Conservation (phyloP, 2,888 invertebrate genomes). For the Microctonus brassicae region DNA sequence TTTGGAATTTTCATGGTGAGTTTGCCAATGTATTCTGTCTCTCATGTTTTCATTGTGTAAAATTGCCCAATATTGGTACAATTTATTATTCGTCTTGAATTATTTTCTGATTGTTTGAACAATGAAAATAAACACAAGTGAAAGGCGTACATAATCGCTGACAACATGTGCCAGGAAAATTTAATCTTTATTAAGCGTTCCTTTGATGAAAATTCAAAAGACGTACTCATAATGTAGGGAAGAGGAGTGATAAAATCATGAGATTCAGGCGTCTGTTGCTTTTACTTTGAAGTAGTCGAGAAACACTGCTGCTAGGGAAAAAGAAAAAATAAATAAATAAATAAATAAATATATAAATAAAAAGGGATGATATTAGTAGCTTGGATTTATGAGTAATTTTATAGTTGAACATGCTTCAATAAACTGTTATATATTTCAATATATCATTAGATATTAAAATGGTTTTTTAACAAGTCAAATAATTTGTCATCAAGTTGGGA, state of each 20-base stretch:
- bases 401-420: no score
- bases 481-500: constrained; percentile 6
- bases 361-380: neutral
- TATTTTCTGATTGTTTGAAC: neutral
- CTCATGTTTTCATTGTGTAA: neutral
- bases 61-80: neutral
- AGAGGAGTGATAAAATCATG: constrained; percentile 13
- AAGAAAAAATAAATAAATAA: neutral
- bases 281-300: no score
- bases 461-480: neutral
- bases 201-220: constrained; percentile 27
- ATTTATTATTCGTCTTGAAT: neutral
- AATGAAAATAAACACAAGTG: neutral
- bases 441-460: no score
- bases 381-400: neutral
- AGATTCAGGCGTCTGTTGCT: neutral
- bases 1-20: neutral
- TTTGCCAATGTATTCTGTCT: neutral
- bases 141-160: neutral
- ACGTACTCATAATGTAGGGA: constrained; percentile 6
- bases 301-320: neutral
- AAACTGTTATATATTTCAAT: no score
- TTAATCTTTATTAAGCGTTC: constrained; percentile 30
- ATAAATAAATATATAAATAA: no score
- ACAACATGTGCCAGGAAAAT: neutral